Base-by-base conservation (phyloP, 2,797 vertebrate species). In the Sitta carolinensis region DNA sequence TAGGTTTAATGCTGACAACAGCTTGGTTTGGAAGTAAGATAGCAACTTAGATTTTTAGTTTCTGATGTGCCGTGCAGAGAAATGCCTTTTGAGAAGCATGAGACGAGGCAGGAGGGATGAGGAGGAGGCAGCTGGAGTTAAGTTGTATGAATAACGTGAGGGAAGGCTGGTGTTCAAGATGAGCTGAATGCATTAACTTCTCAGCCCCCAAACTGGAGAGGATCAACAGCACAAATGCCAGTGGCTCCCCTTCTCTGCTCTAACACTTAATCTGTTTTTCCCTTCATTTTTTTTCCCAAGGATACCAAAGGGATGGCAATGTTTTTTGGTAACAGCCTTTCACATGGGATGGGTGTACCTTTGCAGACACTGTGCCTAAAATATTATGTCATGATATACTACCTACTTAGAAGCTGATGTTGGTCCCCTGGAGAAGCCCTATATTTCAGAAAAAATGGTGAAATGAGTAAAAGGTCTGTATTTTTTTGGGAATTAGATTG, bases 1-100 rank as follows among this genome's bases (percentile, higher is more conserved):
- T 95, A 85, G 92, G 45, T 95, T 95, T 97, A 95, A 97, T 86
- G 93, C 93, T 95, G 90, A 96, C 96, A 96, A 95, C 75, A 38
- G 52, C 91, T 89, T 10, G 73, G 81, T 89, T 96, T 96, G 75
- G 89, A 96, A 97, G 89, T 95, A 89, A 96, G 79, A 88, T 96
- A 86, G 78, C 85, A 94, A 79, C 68, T 92, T 82, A 90, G 91
- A 91, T 93, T 86, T 95, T 91, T 87, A 83, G 81, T 94, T 95
- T 84, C 83, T 90, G 89, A 93, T 96, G 68, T 90, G 79, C 88
- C 48, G 0, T 96, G 88, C 90, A 87, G 62, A 95, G 78, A 94
- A 94, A 94, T 91, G 87, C 62, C 89, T 94, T 93, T 96, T 96
- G 80, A 97, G 95, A 96, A 90, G 73, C 93, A 87, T 70, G 93